Evolutionary conservation across 2,888 invertebrate genomes (phyloP), one percentile per base, ranked within the genome.

Genomic region (Platycheirus albimanus): DNA sequence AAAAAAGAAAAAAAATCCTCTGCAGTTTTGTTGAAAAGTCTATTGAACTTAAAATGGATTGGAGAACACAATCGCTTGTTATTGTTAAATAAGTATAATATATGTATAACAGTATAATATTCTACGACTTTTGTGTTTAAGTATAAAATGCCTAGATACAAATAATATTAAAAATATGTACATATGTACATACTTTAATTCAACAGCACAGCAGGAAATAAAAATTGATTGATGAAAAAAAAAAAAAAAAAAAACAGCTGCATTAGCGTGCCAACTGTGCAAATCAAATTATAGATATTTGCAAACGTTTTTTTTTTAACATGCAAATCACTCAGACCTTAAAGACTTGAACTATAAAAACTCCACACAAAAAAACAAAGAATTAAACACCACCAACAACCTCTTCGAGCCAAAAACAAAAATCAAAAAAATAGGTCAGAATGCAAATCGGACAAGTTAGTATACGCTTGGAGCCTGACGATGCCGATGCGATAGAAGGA

Each of bases 361-460:
- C 11, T 56, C 20, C n/a, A 20, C 24, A 15, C 38, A n/a, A n/a
- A 33, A 19, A 52, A 41, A 58, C 15, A 45, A 41, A 28, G 38
- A 71, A 41, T 51, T 7, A 72, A 47, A 64, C 49, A 56, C 43
- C 58, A 13, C 47, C 47, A 30, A 7, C 24, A 67, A 45, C 58
- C 43, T 20, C 33, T 20, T 11, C 19, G n/a, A 10, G 15, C 38
- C 15, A 56, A 56, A 13, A 10, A 11, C 17, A 49, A 20, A 13
- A 28, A 19, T 7, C 0, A 10, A 11, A 52, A 20, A 43, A 54
- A 63, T 63, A 52, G 67, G 79, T 69, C 74, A 63, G 19, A 67
- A 30, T 33, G 41, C 20, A 74, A 51, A 49, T 17, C 54, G 56
- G 74, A 75, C 64, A 61, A 74, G 47, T 47, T 52, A 28, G 41